Base-by-base conservation (phyloP, 2,888 invertebrate genomes). In the Eupithecia pulchellata region DNA sequence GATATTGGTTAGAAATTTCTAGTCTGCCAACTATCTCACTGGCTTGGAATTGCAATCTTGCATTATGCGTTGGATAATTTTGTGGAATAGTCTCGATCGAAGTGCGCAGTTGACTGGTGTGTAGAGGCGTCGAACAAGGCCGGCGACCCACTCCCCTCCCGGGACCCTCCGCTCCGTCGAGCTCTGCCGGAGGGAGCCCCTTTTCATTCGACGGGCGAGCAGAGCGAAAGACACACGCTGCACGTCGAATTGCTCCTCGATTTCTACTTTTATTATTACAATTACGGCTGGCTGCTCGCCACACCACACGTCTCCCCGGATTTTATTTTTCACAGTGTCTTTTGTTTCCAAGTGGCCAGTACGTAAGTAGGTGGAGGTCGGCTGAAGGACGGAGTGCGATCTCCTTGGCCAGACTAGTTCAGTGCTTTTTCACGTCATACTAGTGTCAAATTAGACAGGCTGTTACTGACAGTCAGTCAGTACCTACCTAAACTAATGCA, bases 81-180 rank as follows among this genome's bases (percentile, higher is more conserved):
- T 82, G 82, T 80, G 74, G 61, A 34, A 57, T 32, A 61, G 34
- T 83, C 81, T 84, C 86, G 85, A 86, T 82, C 86, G 85, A 80
- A 79, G 81, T 76, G 76, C 78, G 71, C 75, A 77, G 80, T 79
- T 70, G 69, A 73, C 73, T 72, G 66, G 69, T 66, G 29, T 57
- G 66, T 32, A n/a, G 60, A 55, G 69, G 32, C 63, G 52, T 67
- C 65, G 60, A 81, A 75, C 79, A 76, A 75, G 78, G 80, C 82
- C 85, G 81, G 78, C 82, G 81, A 81, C 83, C 42, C 81, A 80
- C 87, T 83, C 89, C 81, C 88, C 83, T 88, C 88, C 88, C 88
- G 83, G 77, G 81, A 80, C 81, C 82, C 81, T 81, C 81, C 71
- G 32, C 81, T 81, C 81, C 71, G 32, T 11, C 39, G 58, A 52